Evolutionary conservation across 1,140 invertebrate species (phyloP).

Genomic region (Dryas iulia): DNA sequence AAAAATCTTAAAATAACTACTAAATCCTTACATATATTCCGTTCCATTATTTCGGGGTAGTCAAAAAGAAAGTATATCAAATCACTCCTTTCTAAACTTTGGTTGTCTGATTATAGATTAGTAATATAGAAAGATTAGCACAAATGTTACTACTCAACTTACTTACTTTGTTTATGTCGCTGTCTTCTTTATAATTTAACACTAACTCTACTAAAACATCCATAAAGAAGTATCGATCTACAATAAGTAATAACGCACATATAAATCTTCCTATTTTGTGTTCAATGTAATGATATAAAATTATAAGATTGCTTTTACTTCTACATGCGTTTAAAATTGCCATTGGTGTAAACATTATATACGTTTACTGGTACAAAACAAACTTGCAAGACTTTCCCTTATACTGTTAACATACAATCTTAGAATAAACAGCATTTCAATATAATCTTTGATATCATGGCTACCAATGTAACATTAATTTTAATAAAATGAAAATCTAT

Average conservation of each 20-base stretch:
- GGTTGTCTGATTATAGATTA: too few relatives aligned
- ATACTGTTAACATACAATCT: slow-evolving; percentile 29
- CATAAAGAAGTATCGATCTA: too few relatives aligned
- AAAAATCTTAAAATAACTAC: too few relatives aligned
- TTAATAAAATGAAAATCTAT: neutral
- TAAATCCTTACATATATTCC: too few relatives aligned
- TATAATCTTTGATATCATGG: neutral
- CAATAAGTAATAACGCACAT: neutral
- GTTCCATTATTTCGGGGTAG: too few relatives aligned
- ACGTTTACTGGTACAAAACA: slow-evolving; percentile 10
- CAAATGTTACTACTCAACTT: too few relatives aligned
- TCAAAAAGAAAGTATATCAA: too few relatives aligned
- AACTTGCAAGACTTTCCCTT: slow-evolving; percentile 28
- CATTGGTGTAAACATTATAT: neutral
- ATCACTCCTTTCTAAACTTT: too few relatives aligned
- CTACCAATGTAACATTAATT: neutral
- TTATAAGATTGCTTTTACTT: neutral
- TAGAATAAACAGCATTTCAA: slow-evolving; percentile 17
- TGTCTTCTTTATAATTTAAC: too few relatives aligned
- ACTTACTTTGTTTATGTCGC: too few relatives aligned
- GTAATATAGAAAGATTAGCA: too few relatives aligned
- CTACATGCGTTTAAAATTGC: neutral
- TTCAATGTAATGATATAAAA: neutral
- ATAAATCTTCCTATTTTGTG: neutral
- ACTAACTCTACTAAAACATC: too few relatives aligned